Evolutionary conservation across 2,113 vertebrate genomes (phyloP).

Genomic region (Sceloporus tristichus): DNA sequence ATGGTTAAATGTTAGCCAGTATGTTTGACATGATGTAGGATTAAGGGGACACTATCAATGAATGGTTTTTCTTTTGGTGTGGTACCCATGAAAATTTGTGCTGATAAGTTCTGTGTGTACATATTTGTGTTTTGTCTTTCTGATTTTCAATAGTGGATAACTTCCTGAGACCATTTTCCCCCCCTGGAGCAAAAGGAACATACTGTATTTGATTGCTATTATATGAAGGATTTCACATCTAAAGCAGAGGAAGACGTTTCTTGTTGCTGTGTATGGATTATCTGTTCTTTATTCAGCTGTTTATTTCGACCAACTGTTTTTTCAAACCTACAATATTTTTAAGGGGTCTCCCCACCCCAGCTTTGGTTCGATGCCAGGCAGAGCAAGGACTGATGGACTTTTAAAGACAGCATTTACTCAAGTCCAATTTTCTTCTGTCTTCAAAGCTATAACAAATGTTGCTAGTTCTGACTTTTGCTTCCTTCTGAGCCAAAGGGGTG

Average conservation of each 20-base stretch:
- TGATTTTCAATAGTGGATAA: conserved; percentile 55
- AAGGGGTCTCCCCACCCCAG: conserved; percentile 54
- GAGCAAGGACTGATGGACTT: conserved; percentile 64
- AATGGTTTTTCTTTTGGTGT: neutral
- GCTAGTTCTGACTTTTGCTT: conserved; percentile 60
- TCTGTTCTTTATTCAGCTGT: conserved; percentile 66
- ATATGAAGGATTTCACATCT: conserved; percentile 59
- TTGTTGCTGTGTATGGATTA: conserved; percentile 58
- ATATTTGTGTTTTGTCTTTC: conserved; percentile 33
- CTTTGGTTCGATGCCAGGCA: conserved; percentile 67
- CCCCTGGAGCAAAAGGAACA: conserved; percentile 18
- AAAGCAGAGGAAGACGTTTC: conserved; percentile 51
- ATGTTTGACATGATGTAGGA: rapidly evolving
- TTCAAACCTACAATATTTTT: conserved; percentile 73
- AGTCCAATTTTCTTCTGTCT: conserved; percentile 78
- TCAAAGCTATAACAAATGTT: conserved; percentile 79
- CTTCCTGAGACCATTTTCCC: neutral
- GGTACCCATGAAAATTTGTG: conserved; percentile 34
- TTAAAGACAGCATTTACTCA: conserved; percentile 73
- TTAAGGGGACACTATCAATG: conserved; percentile 1
- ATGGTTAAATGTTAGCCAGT: conserved; percentile 36
- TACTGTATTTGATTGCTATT: conserved; percentile 41
- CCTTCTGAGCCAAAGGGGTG: conserved; percentile 39
- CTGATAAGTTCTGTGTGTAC: neutral
- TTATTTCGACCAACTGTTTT: conserved; percentile 71